Base-by-base conservation (phyloP, 1,140 invertebrate genomes). In the Acromyrmex charruanus region DNA sequence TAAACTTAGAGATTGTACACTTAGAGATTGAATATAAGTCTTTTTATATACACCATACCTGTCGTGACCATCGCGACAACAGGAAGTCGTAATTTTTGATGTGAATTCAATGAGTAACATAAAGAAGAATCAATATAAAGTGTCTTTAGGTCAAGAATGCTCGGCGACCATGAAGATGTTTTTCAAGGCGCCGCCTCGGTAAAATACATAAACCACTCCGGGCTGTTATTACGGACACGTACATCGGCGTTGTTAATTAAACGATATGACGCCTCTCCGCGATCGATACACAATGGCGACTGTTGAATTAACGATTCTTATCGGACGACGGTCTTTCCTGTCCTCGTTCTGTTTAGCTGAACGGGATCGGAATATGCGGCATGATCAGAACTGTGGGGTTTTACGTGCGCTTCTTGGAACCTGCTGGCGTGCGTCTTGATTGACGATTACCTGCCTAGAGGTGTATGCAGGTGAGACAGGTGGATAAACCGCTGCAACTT, bases 341-440 rank as follows among this genome's bases (percentile, higher is more conserved):
- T 93, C 88, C 91, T 92, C 90, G 92, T 93, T 91, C 88, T 90
- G 92, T 92, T 93, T 93, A 85, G 89, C 59, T 84, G 87, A 90
- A 85, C 88, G 88, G 87, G 87, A 91, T 91, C 87, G 80, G 88
- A 89, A 90, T 90, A 90, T 81, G 84, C 89, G 82, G 89, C 75
- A 82, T 89, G 89, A 91, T 89, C 90, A 85, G 88, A 85, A 92
- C 85, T 25, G 65, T 31, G 65, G 10, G 12, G 84, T 89, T 88
- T 89, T 71, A 71, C 66, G 65, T n/a, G 86, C 90, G 80, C 87
- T 90, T 92, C 91, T 91, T 61, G 82, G 88, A 92, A 92, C 61
- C 31, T 25, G 31, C 51, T 25, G 31, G 21, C 61, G 81, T 77
- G 81, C 77, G 77, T 66, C 12, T 77, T 77, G 87, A 88, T 90